Conservation (phyloP, 2,113 vertebrate species). For the Petaurus breviceps region DNA sequence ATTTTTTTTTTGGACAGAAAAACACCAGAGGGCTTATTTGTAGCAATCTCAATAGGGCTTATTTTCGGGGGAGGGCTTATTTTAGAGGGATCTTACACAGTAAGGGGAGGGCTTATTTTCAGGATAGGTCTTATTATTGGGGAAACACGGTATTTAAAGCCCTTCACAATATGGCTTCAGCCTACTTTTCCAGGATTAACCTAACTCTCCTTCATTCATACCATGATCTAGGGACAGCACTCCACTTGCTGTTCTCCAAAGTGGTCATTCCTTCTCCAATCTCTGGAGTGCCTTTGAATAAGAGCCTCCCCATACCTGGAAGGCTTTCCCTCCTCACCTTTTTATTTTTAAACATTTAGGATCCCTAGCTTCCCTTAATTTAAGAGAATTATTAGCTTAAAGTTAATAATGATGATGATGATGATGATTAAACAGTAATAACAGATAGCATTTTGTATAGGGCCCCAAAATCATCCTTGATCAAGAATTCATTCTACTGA, state of each 20-base stretch:
- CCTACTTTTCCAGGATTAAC: background rate
- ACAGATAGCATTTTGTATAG: background rate
- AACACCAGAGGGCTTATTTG: too few species aligned
- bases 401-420: background rate
- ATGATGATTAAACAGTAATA: background rate
- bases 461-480: background rate
- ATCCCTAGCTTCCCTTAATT: background rate
- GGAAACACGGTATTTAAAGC: too few species aligned
- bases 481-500: background rate
- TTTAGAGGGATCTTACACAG: too few species aligned
- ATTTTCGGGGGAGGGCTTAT: too few species aligned
- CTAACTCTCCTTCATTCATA: background rate
- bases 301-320: background rate
- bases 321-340: background rate
- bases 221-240: background rate
- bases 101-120: too few species aligned
- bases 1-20: too few species aligned
- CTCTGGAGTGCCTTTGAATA: background rate
- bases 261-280: too few species aligned
- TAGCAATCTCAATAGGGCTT: too few species aligned
- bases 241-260: background rate
- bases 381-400: background rate
- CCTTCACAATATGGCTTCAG: background rate
- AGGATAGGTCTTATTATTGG: too few species aligned
- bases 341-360: background rate